Conservation (phyloP, 2,113 vertebrate genomes). For the Campylomormyrus tamandua region DNA sequence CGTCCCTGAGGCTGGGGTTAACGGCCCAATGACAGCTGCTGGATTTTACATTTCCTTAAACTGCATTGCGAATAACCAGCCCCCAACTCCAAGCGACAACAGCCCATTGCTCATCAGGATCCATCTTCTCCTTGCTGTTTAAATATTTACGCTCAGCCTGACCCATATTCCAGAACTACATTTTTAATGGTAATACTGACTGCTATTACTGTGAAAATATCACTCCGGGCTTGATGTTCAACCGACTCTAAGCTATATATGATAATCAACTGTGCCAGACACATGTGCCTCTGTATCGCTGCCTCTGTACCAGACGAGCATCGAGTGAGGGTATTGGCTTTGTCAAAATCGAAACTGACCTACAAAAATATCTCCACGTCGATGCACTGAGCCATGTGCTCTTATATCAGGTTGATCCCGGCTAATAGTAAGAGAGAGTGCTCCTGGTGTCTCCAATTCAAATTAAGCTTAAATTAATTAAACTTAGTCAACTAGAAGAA, state of each 20-base stretch:
- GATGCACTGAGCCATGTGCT: neutral
- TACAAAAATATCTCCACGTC: neutral
- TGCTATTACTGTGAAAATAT: neutral
- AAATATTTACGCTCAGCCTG: conserved; percentile 1
- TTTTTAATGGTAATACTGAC: conserved; percentile 10
- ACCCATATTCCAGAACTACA: neutral
- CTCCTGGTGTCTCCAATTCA: neutral
- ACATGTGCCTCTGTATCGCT: neutral
- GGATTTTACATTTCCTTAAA: neutral
- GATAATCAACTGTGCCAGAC: neutral
- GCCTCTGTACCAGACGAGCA: neutral
- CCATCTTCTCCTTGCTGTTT: neutral
- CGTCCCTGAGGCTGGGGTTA: neutral
- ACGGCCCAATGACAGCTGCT: neutral
- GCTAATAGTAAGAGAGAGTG: neutral
- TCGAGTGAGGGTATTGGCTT: neutral
- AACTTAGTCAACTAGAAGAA: neutral
- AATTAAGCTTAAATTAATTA: neutral
- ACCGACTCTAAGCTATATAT: neutral
- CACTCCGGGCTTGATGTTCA: neutral
- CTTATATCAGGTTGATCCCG: neutral
- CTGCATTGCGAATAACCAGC: neutral
- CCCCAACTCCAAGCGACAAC: neutral
- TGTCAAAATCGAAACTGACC: neutral
- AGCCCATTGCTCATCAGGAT: neutral